Percentiles rank a stretch among this genome's conserved stretches.
Evolutionary conservation across 2,888 invertebrate genomes (phyloP).

Genomic region (Nymphalis polychloros): DNA sequence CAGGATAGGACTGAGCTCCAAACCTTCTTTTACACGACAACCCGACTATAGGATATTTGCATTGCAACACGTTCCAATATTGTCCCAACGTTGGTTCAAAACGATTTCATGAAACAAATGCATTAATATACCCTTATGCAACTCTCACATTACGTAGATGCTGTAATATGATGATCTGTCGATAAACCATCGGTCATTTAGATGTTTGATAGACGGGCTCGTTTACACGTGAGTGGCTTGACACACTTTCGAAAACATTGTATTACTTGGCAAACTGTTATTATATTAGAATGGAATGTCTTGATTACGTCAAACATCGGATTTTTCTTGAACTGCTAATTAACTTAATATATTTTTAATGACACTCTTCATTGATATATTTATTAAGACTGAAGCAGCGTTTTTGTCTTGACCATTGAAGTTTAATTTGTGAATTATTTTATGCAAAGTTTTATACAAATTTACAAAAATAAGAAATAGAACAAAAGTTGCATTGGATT

Average conservation of each 20-base stretch:
- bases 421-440: no score
- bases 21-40: no score
- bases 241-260: conserved; percentile 27
- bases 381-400: no score
- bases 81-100: background rate
- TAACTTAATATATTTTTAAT: background rate
- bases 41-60: no score
- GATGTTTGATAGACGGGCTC: conserved; percentile 19
- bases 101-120: background rate
- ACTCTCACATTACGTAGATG: conserved; percentile 32
- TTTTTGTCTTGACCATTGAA: no score
- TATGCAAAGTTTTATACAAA: no score
- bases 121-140: conserved; percentile 19
- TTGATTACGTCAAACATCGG: conserved; percentile 2
- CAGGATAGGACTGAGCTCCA: no score
- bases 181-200: conserved; percentile 22
- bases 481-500: no score
- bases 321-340: background rate
- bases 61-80: background rate
- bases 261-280: conserved; percentile 17
- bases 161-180: conserved; percentile 27
- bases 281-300: conserved; percentile 6
- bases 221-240: conserved; percentile 10
- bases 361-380: background rate
- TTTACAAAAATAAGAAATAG: no score